Evolutionary conservation across 2,888 invertebrate genomes (phyloP), one percentile per base, ranked within the genome.

Genomic region (Idaea biselata): DNA sequence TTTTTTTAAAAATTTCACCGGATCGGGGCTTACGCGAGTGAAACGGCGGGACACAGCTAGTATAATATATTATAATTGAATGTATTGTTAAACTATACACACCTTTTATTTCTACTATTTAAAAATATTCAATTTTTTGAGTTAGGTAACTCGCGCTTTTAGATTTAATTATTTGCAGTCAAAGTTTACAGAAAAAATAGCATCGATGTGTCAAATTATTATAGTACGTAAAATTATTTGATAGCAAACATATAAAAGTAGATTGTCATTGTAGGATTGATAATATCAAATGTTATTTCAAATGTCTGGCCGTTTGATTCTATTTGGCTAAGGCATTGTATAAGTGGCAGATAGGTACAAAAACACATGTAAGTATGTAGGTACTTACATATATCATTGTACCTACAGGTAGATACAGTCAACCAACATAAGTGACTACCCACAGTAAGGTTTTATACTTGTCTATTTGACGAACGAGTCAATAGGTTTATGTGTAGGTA

Each of bases 101-200:
- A 25, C 5, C 3, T 25, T 3, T 25, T 25, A 25, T 25, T 25
- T 25, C 5, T 25, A 25, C 25, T 25, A 25, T 3, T 5, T 25
- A 25, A 25, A 25, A 25, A 3, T 25, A 3, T 1, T 25, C 25
- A 25, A 25, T 3, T 3, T 3, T 3, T 3, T 25, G 1, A 5
- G 5, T 25, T 3, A 25, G 25, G 5, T 25, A 25, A 25, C 25
- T 44, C 11, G 33, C 7, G 11, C 11, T 44, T 44, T 77, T 76
- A 74, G 73, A 78, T 64, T 70, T 76, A 58, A 76, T 74, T 86
- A 75, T 89, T 88, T 88, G 83, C 81, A 58, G 62, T 69, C 64
- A 75, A 69, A 77, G 84, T 88, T 86, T 84, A 83, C 82, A 76
- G 78, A 81, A 86, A 84, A 85, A 77, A 67, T 87, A 78, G 71